Evolutionary conservation across 2,888 invertebrate species (phyloP).

Genomic region (Drosophila mimica): DNA sequence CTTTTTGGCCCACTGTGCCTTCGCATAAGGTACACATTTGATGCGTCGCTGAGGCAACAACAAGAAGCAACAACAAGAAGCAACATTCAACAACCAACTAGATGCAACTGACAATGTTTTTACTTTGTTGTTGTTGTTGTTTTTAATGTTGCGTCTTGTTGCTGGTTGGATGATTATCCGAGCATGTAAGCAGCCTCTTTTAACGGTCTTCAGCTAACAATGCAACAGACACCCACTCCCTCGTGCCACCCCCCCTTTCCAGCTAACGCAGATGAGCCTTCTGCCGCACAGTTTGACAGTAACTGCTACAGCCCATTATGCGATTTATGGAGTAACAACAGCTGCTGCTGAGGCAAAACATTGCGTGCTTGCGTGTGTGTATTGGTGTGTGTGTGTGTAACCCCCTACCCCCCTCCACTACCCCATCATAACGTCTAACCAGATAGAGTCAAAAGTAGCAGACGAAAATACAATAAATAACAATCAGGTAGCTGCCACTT

Average conservation of each 20-base stretch:
- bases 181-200: constrained; percentile 57
- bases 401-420: background rate
- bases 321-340: constrained; percentile 46
- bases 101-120: constrained; percentile 51
- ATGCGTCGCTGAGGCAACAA: constrained; percentile 32
- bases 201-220: constrained; percentile 44
- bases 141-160: constrained; percentile 8
- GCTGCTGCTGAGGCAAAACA: constrained; percentile 8
- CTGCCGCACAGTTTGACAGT: constrained; percentile 37
- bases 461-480: constrained; percentile 69
- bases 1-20: constrained; percentile 31
- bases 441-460: constrained; percentile 52
- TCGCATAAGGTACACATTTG: constrained; percentile 17
- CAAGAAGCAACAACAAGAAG: constrained; percentile 20
- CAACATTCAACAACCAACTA: constrained; percentile 20
- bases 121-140: background rate
- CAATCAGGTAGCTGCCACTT: constrained; percentile 65
- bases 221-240: background rate
- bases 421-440: constrained; percentile 53
- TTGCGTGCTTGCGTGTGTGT: constrained; percentile 4
- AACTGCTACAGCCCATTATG: constrained; percentile 42
- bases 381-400: constrained; percentile 1
- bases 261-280: constrained; percentile 21
- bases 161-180: constrained; percentile 55
- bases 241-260: background rate